Evolutionary conservation across 53 echinoderm and acorn worm species (phyloP), one percentile per base, ranked within the genome.

Genomic region (Mesocentrotus franciscanus): DNA sequence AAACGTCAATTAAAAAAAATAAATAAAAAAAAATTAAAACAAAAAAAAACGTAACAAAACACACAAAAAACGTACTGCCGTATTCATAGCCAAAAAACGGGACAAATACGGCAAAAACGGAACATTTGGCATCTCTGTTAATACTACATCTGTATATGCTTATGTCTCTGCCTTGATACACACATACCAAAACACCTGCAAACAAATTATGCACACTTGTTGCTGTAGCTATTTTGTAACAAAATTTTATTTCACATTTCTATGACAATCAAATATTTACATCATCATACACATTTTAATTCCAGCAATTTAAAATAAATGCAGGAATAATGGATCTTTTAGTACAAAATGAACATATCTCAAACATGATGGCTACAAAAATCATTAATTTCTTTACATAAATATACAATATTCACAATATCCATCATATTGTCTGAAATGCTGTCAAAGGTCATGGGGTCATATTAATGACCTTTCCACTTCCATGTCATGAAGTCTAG

Each of bases 161-260:
- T 22, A 68, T 8, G 24, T 68, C 66, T 6, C 3, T 49, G 49
- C 49, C 49, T 49, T 49, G 49, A 4, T 49, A 49, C 49, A 49
- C 49, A 49, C 49, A 49, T 49, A 49, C 49, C 49, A 5, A 49
- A 49, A 49, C 49, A 49, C 49, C 49, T 49, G 4, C 49, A 5
- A 49, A 49, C 3, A 49, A 4, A 18, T 64, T 18, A 64, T 20
- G 20, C 64, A 64, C 16, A 16, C 0, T 64, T 64, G 16, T 64
- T 61, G 62, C 16, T 14, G 20, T 15, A 64, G 64, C 49, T 74
- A 12, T 81, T 81, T 81, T 17, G 16, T 81, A 81, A 42, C 36
- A 81, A 81, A 81, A 16, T 17, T 81, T 81, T 81, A 81, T 81
- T 81, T 81, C 81, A 81, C 36, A 81, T 81, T 81, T 78, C 33